Conservation (phyloP, 2,797 vertebrate genomes). For the Catostomus latipinnis region DNA sequence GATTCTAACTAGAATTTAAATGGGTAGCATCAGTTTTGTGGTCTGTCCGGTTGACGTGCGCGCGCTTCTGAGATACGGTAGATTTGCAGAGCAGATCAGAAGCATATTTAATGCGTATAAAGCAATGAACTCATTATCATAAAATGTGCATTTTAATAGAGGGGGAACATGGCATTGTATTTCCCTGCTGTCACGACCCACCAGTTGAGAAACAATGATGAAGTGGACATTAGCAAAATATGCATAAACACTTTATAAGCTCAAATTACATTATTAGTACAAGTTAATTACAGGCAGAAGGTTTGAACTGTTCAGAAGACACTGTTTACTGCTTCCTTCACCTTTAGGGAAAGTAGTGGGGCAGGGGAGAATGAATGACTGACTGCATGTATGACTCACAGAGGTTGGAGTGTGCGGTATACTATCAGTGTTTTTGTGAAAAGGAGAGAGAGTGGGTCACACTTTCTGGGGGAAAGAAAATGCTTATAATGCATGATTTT, state of each 20-base stretch:
- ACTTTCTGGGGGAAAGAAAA: not conserved
- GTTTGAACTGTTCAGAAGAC: not conserved
- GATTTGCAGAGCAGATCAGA: too few species aligned
- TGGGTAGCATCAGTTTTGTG: too few species aligned
- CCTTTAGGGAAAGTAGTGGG: not conserved
- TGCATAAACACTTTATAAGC: not conserved
- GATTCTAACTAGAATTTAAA: too few species aligned
- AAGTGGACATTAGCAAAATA: not conserved
- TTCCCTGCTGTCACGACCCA: too few species aligned
- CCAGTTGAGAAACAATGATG: too few species aligned
- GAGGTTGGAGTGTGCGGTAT: not conserved
- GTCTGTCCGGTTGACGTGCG: too few species aligned
- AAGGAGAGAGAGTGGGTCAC: not conserved
- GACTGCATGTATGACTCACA: conserved; percentile 14
- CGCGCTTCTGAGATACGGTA: too few species aligned
- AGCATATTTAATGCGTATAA: too few species aligned
- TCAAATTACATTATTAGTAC: not conserved
- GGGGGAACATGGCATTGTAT: too few species aligned
- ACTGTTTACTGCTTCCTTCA: not conserved
- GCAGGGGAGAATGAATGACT: not conserved
- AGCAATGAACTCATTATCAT: too few species aligned
- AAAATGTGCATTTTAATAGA: too few species aligned
- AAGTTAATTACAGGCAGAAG: not conserved
- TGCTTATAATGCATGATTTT: not conserved
- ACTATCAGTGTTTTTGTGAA: not conserved